Base-by-base conservation (phyloP, 1,140 invertebrate species). In the Zaprionus nigranus region DNA sequence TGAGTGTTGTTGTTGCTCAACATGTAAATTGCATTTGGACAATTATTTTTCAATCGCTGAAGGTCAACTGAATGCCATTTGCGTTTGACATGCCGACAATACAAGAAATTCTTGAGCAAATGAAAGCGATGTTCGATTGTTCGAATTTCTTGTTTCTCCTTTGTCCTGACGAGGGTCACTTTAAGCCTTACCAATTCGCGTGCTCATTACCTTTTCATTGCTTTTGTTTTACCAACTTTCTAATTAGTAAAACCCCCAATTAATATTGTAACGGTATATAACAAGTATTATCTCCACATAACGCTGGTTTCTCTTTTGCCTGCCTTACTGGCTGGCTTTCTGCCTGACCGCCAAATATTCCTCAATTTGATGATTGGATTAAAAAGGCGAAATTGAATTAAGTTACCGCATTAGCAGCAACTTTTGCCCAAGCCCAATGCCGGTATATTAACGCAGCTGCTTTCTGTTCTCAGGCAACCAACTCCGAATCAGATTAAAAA, bases 321-420 rank as follows among this genome's bases (percentile, higher is more conserved):
- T 65, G 61, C 40, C 43, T 34, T 3, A 34, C 11, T 36, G 63
- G 15, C 20, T 7, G 69, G 13, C 38, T 46, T 24, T 53, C 62
- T 67, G 49, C 51, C 49, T 28, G 40, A n/a, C 57, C 62, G 49
- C 73, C 81, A 87, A 83, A 78, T 88, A 88, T 87, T 81, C 77
- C 78, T 75, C 69, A 87, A 84, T 87, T 88, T 81, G 81, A 68
- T 90, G 85, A 87, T 87, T 87, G 84, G 84, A 87, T 87, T 87
- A 88, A 68, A 46, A 79, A 73, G 57, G 75, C 74, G 43, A 90
- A 87, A 88, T 87, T 87, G 78, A 87, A 87, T 87, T 90, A 90
- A 73, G 85, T 88, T 75, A 81, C 75, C 81, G 85, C 77, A 88
- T 83, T 78, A 78, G 75, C 74, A 82, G 66, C 69, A 80, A 61